Base-by-base conservation (phyloP, 2,113 vertebrate species). In the Cyphomyrus plagiostoma region DNA sequence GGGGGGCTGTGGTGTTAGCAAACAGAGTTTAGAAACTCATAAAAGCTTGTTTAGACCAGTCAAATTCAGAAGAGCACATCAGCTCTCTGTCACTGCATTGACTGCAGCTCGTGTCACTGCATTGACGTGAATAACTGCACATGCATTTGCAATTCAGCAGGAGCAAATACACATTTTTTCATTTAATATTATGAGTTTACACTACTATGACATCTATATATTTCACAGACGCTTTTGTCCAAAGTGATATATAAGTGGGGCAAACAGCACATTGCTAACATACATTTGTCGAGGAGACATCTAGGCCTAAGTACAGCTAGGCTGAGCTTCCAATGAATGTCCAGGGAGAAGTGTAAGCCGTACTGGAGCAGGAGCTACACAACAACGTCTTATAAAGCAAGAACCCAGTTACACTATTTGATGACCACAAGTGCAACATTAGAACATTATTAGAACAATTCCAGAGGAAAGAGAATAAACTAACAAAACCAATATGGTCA, bases 1-100 rank as follows among this genome's bases (percentile, higher is more conserved):
- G 77, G 48, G n/a, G 66, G 30, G 56, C 35, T 48, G 26, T 80
- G 35, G 48, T 90, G 92, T 93, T 91, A 92, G 92, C 86, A 80
- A 77, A 88, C 86, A 83, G 74, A 46, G 48, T 30, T 49, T 46
- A 26, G 39, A 90, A 49, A 90, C 30, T 49, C 42, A 77, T 46
- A 90, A 87, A 70, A 77, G 49, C 26, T 84, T 46, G 52, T 90
- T 90, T 89, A 89, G 49, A 42, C 30, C 42, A 23, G n/a, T 53
- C 30, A 13, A 1, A 30, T 30, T 84, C 21, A 74, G 46, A 74
- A 45, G 10, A 77, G 21, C 46, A 77, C 84, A 77, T 80, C 42
- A 77, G 5, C 17, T 48, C 62, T 23, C 9, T 50, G 83, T 74
- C 66, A 86, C n/a, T 19, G 53, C 46, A 70, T 74, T 19, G 11